Evolutionary conservation across 1,140 invertebrate species (phyloP), one percentile per base, ranked within the genome.

Genomic region (Atta cephalotes): DNA sequence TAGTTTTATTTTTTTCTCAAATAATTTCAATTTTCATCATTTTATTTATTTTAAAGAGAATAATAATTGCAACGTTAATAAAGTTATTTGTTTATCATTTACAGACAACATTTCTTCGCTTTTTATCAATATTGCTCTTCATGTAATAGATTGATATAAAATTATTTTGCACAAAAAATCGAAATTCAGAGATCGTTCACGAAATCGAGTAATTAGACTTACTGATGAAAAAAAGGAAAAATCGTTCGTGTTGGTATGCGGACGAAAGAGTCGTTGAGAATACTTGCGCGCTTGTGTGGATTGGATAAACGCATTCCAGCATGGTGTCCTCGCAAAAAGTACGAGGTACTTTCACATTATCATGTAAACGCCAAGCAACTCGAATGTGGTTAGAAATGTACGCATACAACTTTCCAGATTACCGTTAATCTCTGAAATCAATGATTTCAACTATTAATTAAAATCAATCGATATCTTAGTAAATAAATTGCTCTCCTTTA

Each of bases 231-330:
- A 84, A 60, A 84, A 60, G 39, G 28, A n/a, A 76, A 76, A 72
- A 66, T 21, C 16, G 31, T 89, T 85, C 80, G 76, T 81, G 86
- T 66, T 53, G 80, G 86, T 63, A 90, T 88, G 89, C 81, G 60
- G 76, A 71, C 49, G 68, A 80, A 87, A 89, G 74, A 88, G 78
- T 90, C 62, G 88, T 90, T 74, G 80, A 78, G 80, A 78, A 65
- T 60, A 84, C 72, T 31, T 35, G 56, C 63, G 53, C 70, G 39
- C 63, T 77, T 51, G 80, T 62, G 84, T 85, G 51, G 49, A 90
- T 89, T 88, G 86, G 71, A 85, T 90, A 90, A 90, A 78, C 79
- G 88, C 89, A 90, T 90, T 90, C 89, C 77, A 65, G 28, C 76
- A 72, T 72, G 56, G 45, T 90, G 76, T 90, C 80, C 53, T 74